Evolutionary conservation across 2,888 invertebrate species (phyloP).

Genomic region (Anoplius nigerrimus): DNA sequence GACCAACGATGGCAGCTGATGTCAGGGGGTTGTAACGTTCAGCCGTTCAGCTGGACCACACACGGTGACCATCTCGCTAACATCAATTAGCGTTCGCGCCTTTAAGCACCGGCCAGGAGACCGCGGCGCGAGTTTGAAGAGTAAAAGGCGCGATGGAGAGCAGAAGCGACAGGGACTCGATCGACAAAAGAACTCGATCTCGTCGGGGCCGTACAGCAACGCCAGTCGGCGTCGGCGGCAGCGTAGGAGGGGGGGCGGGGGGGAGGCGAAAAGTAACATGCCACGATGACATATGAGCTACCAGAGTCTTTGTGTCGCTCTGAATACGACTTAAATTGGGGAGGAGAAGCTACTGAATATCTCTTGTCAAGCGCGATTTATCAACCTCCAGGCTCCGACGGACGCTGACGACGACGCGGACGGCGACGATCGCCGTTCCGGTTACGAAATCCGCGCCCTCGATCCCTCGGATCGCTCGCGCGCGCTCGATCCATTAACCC

Average conservation of each 20-base stretch:
- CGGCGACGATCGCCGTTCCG: background rate
- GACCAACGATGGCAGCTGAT: too few species aligned
- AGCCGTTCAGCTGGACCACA: constrained; percentile 4
- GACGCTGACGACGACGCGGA: constrained; percentile 10
- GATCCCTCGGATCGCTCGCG: background rate
- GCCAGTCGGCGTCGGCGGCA: background rate
- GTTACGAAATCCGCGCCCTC: background rate
- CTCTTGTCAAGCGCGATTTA: constrained; percentile 38
- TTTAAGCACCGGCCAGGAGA: background rate
- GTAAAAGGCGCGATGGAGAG: background rate
- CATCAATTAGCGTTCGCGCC: constrained; percentile 16
- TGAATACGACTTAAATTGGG: constrained; percentile 72
- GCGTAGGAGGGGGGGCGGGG: constrained; percentile 15
- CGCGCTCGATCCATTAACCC: background rate
- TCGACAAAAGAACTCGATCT: constrained; percentile 1
- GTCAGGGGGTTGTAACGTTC: too few species aligned
- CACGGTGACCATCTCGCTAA: constrained; percentile 5
- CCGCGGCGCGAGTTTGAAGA: constrained; percentile 3
- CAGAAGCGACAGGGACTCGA: background rate
- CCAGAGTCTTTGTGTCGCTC: constrained; percentile 66
- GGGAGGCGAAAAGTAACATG: constrained; percentile 42
- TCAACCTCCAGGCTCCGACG: too few species aligned
- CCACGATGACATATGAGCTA: constrained; percentile 72
- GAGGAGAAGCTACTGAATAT: constrained; percentile 62
- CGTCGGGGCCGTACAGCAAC: background rate